Base-by-base conservation (phyloP, 64 coral and sea anemone species). In the Acropora tenuis region DNA sequence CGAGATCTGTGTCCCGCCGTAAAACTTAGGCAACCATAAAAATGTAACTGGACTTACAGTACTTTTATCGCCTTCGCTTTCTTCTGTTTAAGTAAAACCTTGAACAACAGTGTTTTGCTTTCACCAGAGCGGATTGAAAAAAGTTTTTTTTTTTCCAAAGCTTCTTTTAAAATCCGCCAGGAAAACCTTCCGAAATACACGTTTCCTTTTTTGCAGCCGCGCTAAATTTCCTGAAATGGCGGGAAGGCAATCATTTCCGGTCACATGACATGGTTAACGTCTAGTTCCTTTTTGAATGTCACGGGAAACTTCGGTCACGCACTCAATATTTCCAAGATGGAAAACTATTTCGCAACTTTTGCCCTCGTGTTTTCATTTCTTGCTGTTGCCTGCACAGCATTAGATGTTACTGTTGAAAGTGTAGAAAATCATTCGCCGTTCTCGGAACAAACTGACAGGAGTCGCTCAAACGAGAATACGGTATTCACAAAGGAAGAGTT, bases 401-500 rank as follows among this genome's bases (percentile, higher is more conserved):
- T 79, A 44, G 63, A 79, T 53, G 17, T 59, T 17, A 80, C 19
- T 9, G 10, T 90, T 17, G 53, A 92, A 75, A 91, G 59, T 59
- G 52, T 84, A 46, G 68, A 91, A 43, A 42, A 78, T 41, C 91
- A 80, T 50, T 92, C 91, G 3, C 91, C 91, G 9, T 92, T 92
- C 41, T 76, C 74, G 65, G 91, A 92, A 19, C 52, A 88, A 15
- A 67, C 12, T 6, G 75, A 59, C 12, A 45, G 53, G 18, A 71
- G 74, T 8, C 47, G 42, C 18, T 11, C 59, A 12, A 42, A 63
- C 41, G 79, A 19, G 8, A 77, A 92, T 52, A 89, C 20, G 84
- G 63, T 90, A 69, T 96, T 96, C 46, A 90, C 90, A 7, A 73
- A 58, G 69, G 94, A 93, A 47, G 94, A 96, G 68, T 57, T 96